Conservation (phyloP, 1,140 invertebrate genomes). For the Ylistrum balloti region DNA sequence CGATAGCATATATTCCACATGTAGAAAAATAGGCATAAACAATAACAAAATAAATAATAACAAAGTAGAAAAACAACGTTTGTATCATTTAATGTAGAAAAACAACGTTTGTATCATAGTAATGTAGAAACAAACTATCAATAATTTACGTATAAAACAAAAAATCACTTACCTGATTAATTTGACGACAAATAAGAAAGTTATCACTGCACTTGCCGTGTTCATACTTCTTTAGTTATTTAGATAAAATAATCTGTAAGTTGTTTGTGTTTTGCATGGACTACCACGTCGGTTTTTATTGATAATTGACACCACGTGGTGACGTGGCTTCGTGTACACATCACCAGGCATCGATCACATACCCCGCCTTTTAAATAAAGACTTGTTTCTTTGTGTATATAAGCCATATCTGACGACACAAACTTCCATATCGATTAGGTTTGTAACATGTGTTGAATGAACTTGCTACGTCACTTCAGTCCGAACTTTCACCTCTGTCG, state of each 20-base stretch:
- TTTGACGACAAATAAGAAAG: neutral
- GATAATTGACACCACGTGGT: conserved; percentile 19
- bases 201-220: neutral
- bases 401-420: conserved; percentile 37
- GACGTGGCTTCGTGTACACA: neutral
- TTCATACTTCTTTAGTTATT: neutral
- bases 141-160: too few species aligned
- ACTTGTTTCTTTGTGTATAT: neutral
- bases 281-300: neutral
- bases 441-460: neutral
- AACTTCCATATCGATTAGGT: neutral
- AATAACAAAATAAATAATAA: too few species aligned
- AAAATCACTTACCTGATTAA: neutral
- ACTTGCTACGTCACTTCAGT: neutral
- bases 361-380: neutral
- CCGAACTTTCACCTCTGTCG: neutral
- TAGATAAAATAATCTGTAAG: neutral
- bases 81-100: too few species aligned
- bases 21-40: too few species aligned
- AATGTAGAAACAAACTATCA: too few species aligned
- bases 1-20: neutral
- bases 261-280: neutral
- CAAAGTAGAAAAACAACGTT: too few species aligned
- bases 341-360: neutral
- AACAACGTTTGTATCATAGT: too few species aligned